Evolutionary conservation across 2,888 invertebrate species (phyloP).

Genomic region (Vesta saturnalis): DNA sequence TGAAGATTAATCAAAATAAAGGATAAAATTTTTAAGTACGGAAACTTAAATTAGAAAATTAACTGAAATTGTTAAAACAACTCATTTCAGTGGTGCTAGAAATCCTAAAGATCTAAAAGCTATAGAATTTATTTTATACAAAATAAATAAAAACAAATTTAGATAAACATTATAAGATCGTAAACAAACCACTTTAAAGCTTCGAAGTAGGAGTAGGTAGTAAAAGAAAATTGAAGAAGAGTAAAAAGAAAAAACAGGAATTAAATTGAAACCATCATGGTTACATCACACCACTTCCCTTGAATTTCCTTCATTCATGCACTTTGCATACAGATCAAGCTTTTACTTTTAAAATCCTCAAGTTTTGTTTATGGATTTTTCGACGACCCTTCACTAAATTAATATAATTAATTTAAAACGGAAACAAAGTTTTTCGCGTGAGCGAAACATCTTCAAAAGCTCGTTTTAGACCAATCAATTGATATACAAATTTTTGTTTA

Average conservation of each 20-base stretch:
- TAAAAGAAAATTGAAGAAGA: slow-evolving; percentile 12
- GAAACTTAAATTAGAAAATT: no score
- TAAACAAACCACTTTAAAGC: slow-evolving; percentile 2
- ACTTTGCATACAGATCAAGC: slow-evolving; percentile 45
- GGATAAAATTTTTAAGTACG: no score
- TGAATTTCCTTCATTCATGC: slow-evolving; percentile 46
- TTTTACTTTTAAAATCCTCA: slow-evolving; percentile 15
- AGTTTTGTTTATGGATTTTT: slow-evolving; percentile 26
- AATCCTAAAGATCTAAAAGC: not conserved
- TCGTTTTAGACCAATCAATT: no score
- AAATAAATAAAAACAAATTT: not conserved
- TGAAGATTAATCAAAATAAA: no score
- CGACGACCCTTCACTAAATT: not conserved
- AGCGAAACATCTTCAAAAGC: no score
- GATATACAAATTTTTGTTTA: slow-evolving; percentile 25
- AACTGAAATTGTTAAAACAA: no score
- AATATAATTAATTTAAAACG: not conserved
- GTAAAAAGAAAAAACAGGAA: slow-evolving; percentile 20
- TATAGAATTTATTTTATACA: not conserved
- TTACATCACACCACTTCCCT: slow-evolving; percentile 41
- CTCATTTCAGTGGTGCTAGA: no score
- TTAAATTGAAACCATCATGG: slow-evolving; percentile 38
- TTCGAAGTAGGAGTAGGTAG: not conserved
- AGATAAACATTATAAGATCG: not conserved
- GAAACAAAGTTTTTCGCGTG: slow-evolving; percentile 22